A percentile compares a stretch with the other conserved stretches of the same genome.
Evolutionary conservation across 2,888 invertebrate genomes (phyloP).

Genomic region (Cancer borealis): DNA sequence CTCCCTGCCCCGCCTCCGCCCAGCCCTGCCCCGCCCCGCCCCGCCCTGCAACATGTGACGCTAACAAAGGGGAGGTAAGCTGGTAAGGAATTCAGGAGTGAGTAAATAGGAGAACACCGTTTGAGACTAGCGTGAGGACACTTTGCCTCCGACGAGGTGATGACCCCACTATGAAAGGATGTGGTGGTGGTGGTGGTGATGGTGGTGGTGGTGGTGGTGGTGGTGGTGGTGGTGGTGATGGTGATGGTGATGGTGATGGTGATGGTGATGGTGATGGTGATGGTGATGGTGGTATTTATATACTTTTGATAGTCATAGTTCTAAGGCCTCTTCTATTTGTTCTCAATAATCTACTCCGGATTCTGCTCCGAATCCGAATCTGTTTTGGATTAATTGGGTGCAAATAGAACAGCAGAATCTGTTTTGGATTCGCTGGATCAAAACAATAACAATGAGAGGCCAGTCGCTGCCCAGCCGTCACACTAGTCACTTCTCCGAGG

Average conservation of each 20-base stretch:
- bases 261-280: neutral
- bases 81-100: neutral
- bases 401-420: no score
- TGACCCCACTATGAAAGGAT: neutral
- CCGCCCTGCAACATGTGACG: neutral
- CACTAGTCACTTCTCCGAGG: no score
- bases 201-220: conserved; percentile 36
- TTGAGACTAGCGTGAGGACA: neutral
- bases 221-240: neutral
- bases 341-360: no score
- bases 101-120: neutral
- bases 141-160: neutral
- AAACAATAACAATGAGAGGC: no score
- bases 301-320: neutral
- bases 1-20: neutral
- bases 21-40: neutral
- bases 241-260: neutral
- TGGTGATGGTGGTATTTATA: neutral
- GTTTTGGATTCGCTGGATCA: no score
- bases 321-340: no score
- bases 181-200: conserved; percentile 32
- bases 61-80: conserved; percentile 10
- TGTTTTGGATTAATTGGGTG: no score
- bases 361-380: no score
- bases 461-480: no score